Evolutionary conservation across 2,888 invertebrate genomes (phyloP), one percentile per base, ranked within the genome.

Genomic region (Agrochola lychnidis): DNA sequence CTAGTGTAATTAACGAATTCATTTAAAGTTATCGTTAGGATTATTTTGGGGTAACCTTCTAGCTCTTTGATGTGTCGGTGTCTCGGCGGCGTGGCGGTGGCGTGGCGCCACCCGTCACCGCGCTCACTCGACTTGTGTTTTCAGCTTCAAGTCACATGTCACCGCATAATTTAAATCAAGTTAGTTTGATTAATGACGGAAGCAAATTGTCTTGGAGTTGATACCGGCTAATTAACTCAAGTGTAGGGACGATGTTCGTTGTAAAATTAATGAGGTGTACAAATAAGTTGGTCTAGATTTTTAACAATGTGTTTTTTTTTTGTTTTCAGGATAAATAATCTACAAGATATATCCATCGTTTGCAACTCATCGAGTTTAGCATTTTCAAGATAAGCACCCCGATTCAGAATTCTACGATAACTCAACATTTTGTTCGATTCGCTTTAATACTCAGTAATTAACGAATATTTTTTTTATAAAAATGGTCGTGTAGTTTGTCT

Each of bases 1-100:
- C 95, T 95, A 94, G 89, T 92, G 93, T 96, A 96, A 96, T 96
- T 96, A 96, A 93, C 90, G 92, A 92, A 94, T 94, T 96, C 94
- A 93, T 96, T 95, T 95, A 95, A 95, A 94, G 93, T 94, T 95
- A 92, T 92, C 91, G 91, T 87, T 72, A 80, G 87, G 87, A 88
- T 85, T 87, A 88, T 93, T 93, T 93, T 83, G 92, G 87, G 83
- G 84, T 76, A 79, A 86, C 87, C 89, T 90, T 84, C 70, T 81
- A 81, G 78, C 90, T 85, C 95, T 95, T 95, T 95, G 95, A 95
- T 93, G 93, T 87, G 86, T 76, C 68, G 78, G 72, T 67, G 76
- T 78, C 73, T 81, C 79, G 83, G 73, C 51, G 56, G 70, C 51
- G 72, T 70, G 80, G 59, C 68, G 76, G 62, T 68, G 72, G 68